Percentiles rank a stretch among this genome's conserved stretches.
These are phyloP conservation scores for Caenorhabditis auriculariae DNA, from an alignment of 2,888 invertebrate species.

Conservation along the genomic window DNA sequence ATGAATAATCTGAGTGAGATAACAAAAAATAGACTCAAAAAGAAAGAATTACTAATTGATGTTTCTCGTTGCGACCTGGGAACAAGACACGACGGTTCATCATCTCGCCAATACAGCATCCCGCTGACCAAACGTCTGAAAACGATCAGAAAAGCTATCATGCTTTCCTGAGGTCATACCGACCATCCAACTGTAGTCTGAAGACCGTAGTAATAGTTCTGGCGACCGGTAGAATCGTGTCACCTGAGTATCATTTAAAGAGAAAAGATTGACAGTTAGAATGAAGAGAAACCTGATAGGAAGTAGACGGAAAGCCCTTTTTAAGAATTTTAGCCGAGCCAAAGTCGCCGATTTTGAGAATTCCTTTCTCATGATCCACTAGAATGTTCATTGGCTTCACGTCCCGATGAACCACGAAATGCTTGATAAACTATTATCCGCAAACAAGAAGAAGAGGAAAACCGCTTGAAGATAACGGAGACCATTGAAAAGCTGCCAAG, in stretches of 20 bases:
- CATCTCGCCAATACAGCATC: slow-evolving; percentile 52
- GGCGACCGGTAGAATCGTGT: slow-evolving; percentile 52
- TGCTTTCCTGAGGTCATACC: slow-evolving; percentile 2
- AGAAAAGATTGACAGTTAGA: too few relatives aligned
- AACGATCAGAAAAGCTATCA: background rate
- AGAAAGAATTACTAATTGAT: slow-evolving; percentile 21
- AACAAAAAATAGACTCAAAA: background rate
- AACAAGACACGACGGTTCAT: slow-evolving; percentile 41
- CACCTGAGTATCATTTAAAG: slow-evolving; percentile 13
- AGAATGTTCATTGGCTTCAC: slow-evolving; percentile 48
- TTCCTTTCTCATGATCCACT: slow-evolving; percentile 36
- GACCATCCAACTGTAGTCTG: slow-evolving; percentile 34
- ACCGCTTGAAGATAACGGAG: slow-evolving; percentile 40
- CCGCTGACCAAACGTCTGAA: slow-evolving; percentile 48
- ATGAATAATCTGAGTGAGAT: too few relatives aligned
- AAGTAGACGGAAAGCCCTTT: slow-evolving; percentile 25
- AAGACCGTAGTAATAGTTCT: slow-evolving; percentile 45
- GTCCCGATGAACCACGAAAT: slow-evolving; percentile 36
- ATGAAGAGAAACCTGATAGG: slow-evolving; percentile 39
- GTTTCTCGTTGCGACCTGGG: slow-evolving; percentile 31
- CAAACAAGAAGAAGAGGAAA: background rate
- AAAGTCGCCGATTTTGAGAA: slow-evolving; percentile 52
- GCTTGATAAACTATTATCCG: slow-evolving; percentile 11
- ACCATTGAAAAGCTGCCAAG: slow-evolving; percentile 56
- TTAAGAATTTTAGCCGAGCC: slow-evolving; percentile 48